These are phyloP conservation scores for Lycopodina hypogea DNA, from an alignment of 37 sponge, comb jelly and placozoan genomes.

Conservation along the genomic window DNA sequence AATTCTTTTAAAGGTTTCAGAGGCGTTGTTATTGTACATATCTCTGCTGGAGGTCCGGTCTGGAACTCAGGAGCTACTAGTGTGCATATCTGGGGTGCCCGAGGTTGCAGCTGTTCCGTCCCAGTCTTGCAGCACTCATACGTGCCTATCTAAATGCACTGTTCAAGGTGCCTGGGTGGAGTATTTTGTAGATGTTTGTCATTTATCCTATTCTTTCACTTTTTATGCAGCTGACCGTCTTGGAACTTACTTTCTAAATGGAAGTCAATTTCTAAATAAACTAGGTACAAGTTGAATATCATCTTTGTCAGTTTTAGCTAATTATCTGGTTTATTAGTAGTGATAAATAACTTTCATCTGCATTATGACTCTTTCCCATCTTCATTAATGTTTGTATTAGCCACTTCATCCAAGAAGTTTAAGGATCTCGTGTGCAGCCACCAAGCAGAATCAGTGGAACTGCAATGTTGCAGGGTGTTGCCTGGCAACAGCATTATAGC, in stretches of 20 bases:
- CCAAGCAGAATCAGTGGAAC: neutral
- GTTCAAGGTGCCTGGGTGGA: neutral
- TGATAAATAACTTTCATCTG: too few species aligned
- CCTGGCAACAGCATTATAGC: neutral
- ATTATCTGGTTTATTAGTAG: too few species aligned
- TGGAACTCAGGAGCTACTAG: neutral
- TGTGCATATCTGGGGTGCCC: neutral
- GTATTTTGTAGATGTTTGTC: neutral
- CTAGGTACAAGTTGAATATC: conserved; percentile 41
- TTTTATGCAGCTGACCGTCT: conserved; percentile 7
- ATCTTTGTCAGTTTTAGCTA: too few species aligned
- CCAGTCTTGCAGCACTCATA: too few species aligned
- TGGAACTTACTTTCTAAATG: conserved; percentile 34
- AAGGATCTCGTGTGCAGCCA: too few species aligned
- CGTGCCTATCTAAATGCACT: neutral
- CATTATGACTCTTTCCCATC: too few species aligned
- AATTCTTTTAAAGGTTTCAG: conserved; percentile 14
- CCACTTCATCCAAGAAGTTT: neutral
- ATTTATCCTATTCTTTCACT: neutral
- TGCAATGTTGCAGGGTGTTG: neutral
- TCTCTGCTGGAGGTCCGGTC: neutral
- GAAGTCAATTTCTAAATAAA: conserved; percentile 15
- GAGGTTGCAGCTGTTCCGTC: too few species aligned
- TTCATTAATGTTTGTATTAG: neutral
- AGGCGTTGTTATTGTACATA: conserved; percentile 20